Evolutionary conservation across 2,888 invertebrate species (phyloP).

Genomic region (Anoplius nigerrimus): DNA sequence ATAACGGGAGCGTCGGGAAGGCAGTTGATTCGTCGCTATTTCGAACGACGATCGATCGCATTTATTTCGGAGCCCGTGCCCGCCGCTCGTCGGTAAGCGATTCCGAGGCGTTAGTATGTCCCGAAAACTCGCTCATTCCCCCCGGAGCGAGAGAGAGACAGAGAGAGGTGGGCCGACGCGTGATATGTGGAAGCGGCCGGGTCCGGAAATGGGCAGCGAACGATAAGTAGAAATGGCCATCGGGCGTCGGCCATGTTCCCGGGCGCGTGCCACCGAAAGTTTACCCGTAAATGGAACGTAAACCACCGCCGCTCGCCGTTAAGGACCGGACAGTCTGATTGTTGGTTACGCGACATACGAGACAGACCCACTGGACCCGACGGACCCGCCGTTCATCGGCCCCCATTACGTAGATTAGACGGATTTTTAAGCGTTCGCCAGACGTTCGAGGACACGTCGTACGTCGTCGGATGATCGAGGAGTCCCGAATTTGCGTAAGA

Average conservation of each 20-base stretch:
- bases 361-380: no score
- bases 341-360: background rate
- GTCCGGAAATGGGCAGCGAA: background rate
- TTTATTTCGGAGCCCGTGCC: no score
- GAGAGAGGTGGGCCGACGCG: background rate
- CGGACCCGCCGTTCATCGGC: background rate
- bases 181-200: background rate
- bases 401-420: background rate
- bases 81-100: no score
- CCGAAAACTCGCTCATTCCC: no score
- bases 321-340: conserved; percentile 26
- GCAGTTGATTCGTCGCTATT: no score
- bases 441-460: no score
- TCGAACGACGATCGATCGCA: no score
- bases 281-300: conserved; percentile 31
- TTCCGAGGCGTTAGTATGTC: no score
- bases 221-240: conserved; percentile 4
- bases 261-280: conserved; percentile 10
- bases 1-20: no score
- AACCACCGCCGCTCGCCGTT: conserved; percentile 32
- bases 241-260: background rate
- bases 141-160: background rate
- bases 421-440: no score
- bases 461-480: no score
- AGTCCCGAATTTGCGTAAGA: no score